Percentiles rank a stretch among this genome's conserved stretches.
Conservation (phyloP, 2,888 invertebrate species). For the Arctia plantaginis region DNA sequence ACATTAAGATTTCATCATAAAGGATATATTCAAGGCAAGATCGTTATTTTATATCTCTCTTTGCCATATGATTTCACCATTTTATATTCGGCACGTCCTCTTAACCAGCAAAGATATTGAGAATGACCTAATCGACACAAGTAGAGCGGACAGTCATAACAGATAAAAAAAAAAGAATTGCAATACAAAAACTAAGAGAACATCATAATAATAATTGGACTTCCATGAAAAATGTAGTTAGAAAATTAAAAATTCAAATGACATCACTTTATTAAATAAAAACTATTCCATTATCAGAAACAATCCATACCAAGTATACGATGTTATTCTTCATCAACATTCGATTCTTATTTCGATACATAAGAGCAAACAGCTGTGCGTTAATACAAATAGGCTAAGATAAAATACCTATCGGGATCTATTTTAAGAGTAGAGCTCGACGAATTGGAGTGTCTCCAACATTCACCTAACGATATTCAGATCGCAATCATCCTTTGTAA, state of each 20-base stretch:
- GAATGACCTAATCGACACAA: background rate
- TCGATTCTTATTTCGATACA: conserved; percentile 55
- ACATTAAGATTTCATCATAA: background rate
- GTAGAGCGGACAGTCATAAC: background rate
- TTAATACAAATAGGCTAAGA: conserved; percentile 69
- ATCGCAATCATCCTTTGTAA: conserved; percentile 61
- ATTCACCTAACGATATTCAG: conserved; percentile 62
- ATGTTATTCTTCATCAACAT: conserved; percentile 29
- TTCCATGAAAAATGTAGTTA: background rate
- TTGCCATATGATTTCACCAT: conserved; percentile 10
- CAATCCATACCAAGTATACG: conserved; percentile 23
- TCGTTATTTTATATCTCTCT: background rate
- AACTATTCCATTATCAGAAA: conserved; percentile 14
- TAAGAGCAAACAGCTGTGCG: conserved; percentile 65
- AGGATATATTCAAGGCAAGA: conserved; percentile 6
- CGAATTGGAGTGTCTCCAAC: conserved; percentile 81
- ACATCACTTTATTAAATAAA: background rate
- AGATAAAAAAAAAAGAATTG: background rate
- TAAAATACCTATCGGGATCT: conserved; percentile 73
- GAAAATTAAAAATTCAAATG: background rate
- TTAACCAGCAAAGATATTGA: background rate
- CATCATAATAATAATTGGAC: background rate
- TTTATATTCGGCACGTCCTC: conserved; percentile 3
- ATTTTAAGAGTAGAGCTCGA: conserved; percentile 77
- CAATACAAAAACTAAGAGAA: background rate